phyloP scores from a whole-genome alignment of 2,888 invertebrate species.

The Automeris io region DNA sequence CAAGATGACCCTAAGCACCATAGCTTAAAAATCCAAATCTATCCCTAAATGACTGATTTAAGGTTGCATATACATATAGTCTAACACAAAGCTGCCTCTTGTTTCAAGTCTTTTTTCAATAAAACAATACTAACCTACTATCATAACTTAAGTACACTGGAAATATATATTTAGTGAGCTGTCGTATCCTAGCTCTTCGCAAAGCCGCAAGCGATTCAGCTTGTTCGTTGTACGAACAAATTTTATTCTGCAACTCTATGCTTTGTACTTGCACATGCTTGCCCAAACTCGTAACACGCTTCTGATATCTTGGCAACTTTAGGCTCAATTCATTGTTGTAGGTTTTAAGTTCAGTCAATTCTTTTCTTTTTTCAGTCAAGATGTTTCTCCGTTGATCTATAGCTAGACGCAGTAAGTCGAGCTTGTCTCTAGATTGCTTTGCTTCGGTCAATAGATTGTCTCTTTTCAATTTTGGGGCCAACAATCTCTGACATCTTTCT shows the following conservation, averaged over 20 bases:
- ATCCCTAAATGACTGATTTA: no score
- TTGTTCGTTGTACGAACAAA: slow-evolving; percentile 43
- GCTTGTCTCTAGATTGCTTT: slow-evolving; percentile 57
- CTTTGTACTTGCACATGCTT: slow-evolving; percentile 49
- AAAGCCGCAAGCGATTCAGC: slow-evolving; percentile 47
- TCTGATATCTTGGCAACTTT: slow-evolving; percentile 62
- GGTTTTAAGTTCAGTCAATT: slow-evolving; percentile 36
- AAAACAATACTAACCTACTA: no score
- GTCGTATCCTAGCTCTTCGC: slow-evolving; percentile 56
- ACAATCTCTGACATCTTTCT: slow-evolving; percentile 69
- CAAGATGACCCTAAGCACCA: no score
- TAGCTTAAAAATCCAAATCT: no score
- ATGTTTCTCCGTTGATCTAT: slow-evolving; percentile 58
- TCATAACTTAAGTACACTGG: slow-evolving; percentile 70
- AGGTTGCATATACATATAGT: no score
- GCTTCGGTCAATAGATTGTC: slow-evolving; percentile 57
- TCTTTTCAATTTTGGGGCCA: slow-evolving; percentile 52
- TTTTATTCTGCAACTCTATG: slow-evolving; percentile 47
- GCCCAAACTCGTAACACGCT: slow-evolving; percentile 52
- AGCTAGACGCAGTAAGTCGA: slow-evolving; percentile 57
- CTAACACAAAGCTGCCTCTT: no score
- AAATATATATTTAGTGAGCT: slow-evolving; percentile 64
- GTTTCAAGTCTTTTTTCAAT: no score
- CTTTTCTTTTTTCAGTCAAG: slow-evolving; percentile 46
- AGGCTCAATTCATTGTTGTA: slow-evolving; percentile 51